phyloP scores from a whole-genome alignment of 2,888 invertebrate genomes.

The Tetragnatha montana region DNA sequence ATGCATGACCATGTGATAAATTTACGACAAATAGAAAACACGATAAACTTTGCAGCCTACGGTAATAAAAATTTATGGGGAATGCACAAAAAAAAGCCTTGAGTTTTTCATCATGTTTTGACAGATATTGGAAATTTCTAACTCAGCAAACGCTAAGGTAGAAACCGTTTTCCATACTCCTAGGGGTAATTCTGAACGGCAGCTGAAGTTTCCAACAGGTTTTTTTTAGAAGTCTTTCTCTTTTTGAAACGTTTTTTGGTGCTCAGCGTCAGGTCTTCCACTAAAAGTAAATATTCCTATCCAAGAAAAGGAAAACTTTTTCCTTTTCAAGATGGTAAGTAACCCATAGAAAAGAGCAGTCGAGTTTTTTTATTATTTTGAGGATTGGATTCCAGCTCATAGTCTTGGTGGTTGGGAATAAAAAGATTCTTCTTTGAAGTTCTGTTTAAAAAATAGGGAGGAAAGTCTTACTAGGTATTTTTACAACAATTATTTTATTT shows the following conservation, averaged over 20 bases:
- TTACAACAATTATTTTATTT: neutral
- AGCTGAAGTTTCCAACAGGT: slow-evolving; percentile 20
- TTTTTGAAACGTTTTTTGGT: slow-evolving; percentile 20
- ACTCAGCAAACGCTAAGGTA: neutral
- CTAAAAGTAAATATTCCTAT: slow-evolving; percentile 21
- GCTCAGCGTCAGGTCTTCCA: neutral
- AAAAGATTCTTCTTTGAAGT: neutral
- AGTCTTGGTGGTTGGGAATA: neutral
- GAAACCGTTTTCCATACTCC: slow-evolving; percentile 20
- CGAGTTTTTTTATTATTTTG: slow-evolving; percentile 2
- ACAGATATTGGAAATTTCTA: slow-evolving; percentile 32
- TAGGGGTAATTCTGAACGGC: slow-evolving; percentile 29
- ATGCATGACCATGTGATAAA: neutral
- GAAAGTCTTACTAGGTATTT: neutral
- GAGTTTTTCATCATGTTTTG: slow-evolving; percentile 35
- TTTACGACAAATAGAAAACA: neutral
- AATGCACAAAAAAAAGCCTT: neutral
- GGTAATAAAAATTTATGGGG: neutral
- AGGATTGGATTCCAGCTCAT: neutral
- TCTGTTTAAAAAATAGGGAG: neutral
- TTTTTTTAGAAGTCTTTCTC: neutral
- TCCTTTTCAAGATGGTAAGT: slow-evolving; percentile 13
- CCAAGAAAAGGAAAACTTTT: slow-evolving; percentile 14
- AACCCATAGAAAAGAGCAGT: neutral
- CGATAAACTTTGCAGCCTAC: neutral